Conservation (phyloP, 2,797 vertebrate species). For the Trematomus bernacchii region DNA sequence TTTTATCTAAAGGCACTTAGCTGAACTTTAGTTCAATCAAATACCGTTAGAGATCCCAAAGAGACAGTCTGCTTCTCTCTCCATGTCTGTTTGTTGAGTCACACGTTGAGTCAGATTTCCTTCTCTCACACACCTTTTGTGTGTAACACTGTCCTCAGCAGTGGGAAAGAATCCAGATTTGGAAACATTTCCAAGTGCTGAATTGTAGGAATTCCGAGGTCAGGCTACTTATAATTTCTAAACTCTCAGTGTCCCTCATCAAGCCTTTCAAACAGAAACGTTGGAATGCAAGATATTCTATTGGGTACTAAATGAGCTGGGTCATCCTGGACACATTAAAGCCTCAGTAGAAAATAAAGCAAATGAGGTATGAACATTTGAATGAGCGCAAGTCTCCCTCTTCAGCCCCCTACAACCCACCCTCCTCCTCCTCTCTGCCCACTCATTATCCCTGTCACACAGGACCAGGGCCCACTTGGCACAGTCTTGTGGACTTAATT, state of each 20-base stretch:
- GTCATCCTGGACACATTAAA: constrained; percentile 79
- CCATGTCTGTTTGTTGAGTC: constrained; percentile 38
- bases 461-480: constrained; percentile 85
- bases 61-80: constrained; percentile 10
- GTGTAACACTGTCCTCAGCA: constrained; percentile 37
- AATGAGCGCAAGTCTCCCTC: constrained; percentile 72
- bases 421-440: constrained; percentile 60
- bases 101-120: constrained; percentile 41
- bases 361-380: constrained; percentile 72
- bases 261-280: constrained; percentile 61
- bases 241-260: constrained; percentile 65
- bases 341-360: constrained; percentile 62
- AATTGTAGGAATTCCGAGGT: constrained; percentile 63
- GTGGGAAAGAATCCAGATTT: constrained; percentile 55
- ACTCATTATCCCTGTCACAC: constrained; percentile 87
- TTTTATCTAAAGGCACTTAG: constrained; percentile 1
- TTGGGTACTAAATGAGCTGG: constrained; percentile 72
- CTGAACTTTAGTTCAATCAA: background rate
- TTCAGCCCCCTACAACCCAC: constrained; percentile 46
- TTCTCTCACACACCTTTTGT: constrained; percentile 37
- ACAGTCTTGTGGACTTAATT: constrained; percentile 87
- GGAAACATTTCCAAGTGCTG: constrained; percentile 55
- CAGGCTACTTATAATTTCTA: constrained; percentile 62
- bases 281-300: constrained; percentile 82
- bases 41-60: constrained; percentile 9